A percentile compares a stretch with the other conserved stretches of the same genome.
Evolutionary conservation across 2,797 vertebrate genomes (phyloP).

Genomic region (Phyllotis vaccarum): DNA sequence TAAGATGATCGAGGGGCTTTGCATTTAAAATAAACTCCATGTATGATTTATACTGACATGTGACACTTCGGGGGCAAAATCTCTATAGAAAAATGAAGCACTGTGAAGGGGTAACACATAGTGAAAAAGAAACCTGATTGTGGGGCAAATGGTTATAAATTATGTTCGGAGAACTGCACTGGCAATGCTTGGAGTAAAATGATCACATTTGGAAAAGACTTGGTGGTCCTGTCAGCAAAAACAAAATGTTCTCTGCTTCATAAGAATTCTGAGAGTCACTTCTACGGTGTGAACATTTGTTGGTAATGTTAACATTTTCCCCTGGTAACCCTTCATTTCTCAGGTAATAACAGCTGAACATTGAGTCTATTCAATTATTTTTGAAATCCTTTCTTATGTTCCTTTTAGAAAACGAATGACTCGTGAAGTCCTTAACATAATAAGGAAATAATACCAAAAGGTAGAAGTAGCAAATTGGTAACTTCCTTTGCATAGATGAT

Average conservation of each 20-base stretch:
- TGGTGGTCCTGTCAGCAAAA: constrained; percentile 61
- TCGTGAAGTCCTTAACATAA: constrained; percentile 37
- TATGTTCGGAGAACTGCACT: neutral
- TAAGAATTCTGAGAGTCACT: constrained; percentile 64
- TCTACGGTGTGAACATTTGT: constrained; percentile 63
- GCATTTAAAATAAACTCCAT: constrained; percentile 52
- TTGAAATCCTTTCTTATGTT: constrained; percentile 46
- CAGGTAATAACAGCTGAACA: constrained; percentile 52
- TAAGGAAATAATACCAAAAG: constrained; percentile 43
- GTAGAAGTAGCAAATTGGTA: constrained; percentile 48
- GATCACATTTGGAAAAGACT: constrained; percentile 62
- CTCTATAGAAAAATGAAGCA: constrained; percentile 39
- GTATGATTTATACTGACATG: constrained; percentile 42
- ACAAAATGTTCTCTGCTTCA: constrained; percentile 55
- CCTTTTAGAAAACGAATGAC: constrained; percentile 48
- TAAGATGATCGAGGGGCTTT: constrained; percentile 12
- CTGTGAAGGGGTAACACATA: constrained; percentile 34
- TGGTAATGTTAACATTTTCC: constrained; percentile 61
- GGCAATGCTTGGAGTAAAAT: neutral
- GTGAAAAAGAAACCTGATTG: constrained; percentile 52
- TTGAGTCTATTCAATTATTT: constrained; percentile 50
- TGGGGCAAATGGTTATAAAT: constrained; percentile 57
- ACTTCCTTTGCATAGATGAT: constrained; percentile 46
- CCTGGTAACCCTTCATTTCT: constrained; percentile 67
- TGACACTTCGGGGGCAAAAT: constrained; percentile 37